Evolutionary conservation across 2,113 vertebrate genomes (phyloP).

Genomic region (Cyprinus carpio): DNA sequence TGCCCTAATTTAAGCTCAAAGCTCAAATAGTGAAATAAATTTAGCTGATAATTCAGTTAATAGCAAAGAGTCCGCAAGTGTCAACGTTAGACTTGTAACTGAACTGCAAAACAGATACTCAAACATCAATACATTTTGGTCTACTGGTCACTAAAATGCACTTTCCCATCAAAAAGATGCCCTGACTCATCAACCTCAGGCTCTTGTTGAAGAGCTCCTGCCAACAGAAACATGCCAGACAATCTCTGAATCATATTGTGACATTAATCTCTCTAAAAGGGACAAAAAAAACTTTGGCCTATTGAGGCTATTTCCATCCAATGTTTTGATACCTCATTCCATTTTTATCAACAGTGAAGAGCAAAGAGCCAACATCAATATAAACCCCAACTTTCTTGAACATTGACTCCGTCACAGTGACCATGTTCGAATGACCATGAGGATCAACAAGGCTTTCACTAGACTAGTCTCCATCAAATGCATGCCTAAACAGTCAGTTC

Average conservation of each 20-base stretch:
- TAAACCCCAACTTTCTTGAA: neutral
- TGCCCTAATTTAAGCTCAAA: neutral
- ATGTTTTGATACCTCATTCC: neutral
- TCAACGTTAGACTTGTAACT: neutral
- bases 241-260: neutral
- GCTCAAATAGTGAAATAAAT: neutral
- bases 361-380: neutral
- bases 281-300: neutral
- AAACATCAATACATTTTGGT: conserved; percentile 3
- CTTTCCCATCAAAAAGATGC: neutral
- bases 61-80: neutral
- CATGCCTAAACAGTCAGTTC: neutral
- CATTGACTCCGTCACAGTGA: neutral
- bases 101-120: neutral
- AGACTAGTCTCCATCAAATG: neutral
- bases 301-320: conserved; percentile 1
- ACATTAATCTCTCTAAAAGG: conserved; percentile 4
- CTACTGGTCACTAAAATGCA: conserved; percentile 3
- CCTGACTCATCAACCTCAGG: neutral
- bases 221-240: neutral
- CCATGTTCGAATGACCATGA: neutral
- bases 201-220: neutral
- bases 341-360: neutral
- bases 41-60: neutral
- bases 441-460: neutral